phyloP scores from a whole-genome alignment of 2,113 vertebrate genomes.

The Corythoichthys intestinalis region DNA sequence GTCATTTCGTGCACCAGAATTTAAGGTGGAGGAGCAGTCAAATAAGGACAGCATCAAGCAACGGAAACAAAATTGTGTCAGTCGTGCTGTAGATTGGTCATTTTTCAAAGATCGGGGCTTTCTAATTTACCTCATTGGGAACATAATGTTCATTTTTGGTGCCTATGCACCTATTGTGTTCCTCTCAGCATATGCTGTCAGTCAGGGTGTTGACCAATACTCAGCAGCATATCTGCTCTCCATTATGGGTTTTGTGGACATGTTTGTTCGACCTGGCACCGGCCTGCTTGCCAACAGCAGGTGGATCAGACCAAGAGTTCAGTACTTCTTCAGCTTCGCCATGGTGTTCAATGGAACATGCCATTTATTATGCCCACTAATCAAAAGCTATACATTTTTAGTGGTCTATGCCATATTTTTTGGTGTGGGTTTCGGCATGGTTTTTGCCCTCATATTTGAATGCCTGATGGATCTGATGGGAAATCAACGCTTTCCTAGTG shows the following conservation, averaged over 20 bases:
- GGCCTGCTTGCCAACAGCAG: slow-evolving; percentile 76
- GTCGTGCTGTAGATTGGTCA: slow-evolving; percentile 72
- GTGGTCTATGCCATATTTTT: slow-evolving; percentile 68
- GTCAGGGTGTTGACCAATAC: slow-evolving; percentile 72
- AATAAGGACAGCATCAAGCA: slow-evolving; percentile 12
- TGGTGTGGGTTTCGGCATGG: slow-evolving; percentile 76
- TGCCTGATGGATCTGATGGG: slow-evolving; percentile 81
- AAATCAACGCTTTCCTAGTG: slow-evolving; percentile 69
- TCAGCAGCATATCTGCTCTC: slow-evolving; percentile 77
- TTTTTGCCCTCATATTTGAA: slow-evolving; percentile 79
- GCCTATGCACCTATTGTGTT: slow-evolving; percentile 82
- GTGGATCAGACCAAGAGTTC: slow-evolving; percentile 74
- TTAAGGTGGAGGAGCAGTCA: slow-evolving; percentile 12
- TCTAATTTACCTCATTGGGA: slow-evolving; percentile 79
- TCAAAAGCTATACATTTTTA: slow-evolving; percentile 61
- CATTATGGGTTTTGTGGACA: slow-evolving; percentile 75
- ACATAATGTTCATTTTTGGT: slow-evolving; percentile 76
- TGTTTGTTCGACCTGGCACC: slow-evolving; percentile 72
- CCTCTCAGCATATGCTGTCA: slow-evolving; percentile 75
- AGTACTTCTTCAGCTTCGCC: slow-evolving; percentile 78
- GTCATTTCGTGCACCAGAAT: not conserved
- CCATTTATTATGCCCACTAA: slow-evolving; percentile 79
- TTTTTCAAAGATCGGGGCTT: slow-evolving; percentile 81
- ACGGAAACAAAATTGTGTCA: slow-evolving; percentile 41
- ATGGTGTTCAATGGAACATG: slow-evolving; percentile 74